Percentiles rank a stretch among this genome's conserved stretches.
Conservation (phyloP, 2,888 invertebrate species). For the Chaetogeoica ovagalla region DNA sequence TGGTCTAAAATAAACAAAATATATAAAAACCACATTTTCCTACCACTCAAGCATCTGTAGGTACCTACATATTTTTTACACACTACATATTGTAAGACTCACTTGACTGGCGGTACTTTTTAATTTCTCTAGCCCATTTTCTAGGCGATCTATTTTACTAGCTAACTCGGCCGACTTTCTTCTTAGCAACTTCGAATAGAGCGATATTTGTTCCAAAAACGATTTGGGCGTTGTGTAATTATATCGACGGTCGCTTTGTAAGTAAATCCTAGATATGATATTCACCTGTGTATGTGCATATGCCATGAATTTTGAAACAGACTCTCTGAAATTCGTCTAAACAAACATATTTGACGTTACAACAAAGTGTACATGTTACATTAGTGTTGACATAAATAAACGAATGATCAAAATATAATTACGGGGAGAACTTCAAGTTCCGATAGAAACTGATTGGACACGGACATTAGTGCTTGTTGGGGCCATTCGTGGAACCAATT, state of each 20-base stretch:
- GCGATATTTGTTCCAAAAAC: slow-evolving; percentile 90
- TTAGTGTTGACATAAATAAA: neutral
- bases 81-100: neutral
- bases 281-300: slow-evolving; percentile 93
- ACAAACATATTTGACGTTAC: slow-evolving; percentile 55
- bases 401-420: slow-evolving; percentile 56
- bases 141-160: slow-evolving; percentile 79
- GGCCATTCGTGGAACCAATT: slow-evolving; percentile 99
- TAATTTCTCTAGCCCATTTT: slow-evolving; percentile 91
- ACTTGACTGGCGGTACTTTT: slow-evolving; percentile 82
- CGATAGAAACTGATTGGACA: slow-evolving; percentile 83
- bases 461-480: slow-evolving; percentile 92
- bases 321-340: slow-evolving; percentile 73
- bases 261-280: slow-evolving; percentile 80
- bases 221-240: slow-evolving; percentile 98
- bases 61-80: too few species aligned
- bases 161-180: slow-evolving; percentile 84
- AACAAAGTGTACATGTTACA: neutral
- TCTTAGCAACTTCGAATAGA: slow-evolving; percentile 84
- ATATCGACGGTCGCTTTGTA: slow-evolving; percentile 87
- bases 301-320: slow-evolving; percentile 91
- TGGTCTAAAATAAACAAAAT: too few species aligned
- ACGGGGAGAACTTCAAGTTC: slow-evolving; percentile 79
- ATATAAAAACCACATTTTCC: too few species aligned
- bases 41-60: too few species aligned